A percentile compares a stretch with the other conserved stretches of the same genome.
Conservation (phyloP, 2,888 invertebrate genomes). For the Xestia rhomboidea region DNA sequence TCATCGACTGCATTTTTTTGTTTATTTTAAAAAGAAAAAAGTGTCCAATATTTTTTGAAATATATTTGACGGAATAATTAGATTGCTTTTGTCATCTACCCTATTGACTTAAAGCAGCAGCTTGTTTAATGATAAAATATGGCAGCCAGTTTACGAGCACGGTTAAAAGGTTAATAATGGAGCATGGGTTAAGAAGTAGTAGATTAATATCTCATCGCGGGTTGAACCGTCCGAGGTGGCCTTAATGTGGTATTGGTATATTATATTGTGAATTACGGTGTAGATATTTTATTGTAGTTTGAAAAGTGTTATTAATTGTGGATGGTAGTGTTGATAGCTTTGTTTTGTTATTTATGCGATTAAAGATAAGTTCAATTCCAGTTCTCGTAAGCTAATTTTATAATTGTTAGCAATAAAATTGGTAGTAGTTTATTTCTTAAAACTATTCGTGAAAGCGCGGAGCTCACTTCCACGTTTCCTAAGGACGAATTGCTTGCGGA, state of each 20-base stretch:
- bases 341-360: constrained; percentile 22
- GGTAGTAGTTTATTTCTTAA: background rate
- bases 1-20: too few species aligned
- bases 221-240: constrained; percentile 32
- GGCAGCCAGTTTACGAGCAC: constrained; percentile 46
- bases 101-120: constrained; percentile 35
- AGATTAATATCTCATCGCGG: constrained; percentile 64
- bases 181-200: constrained; percentile 52
- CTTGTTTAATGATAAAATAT: constrained; percentile 57
- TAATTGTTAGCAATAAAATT: background rate
- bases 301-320: constrained; percentile 12
- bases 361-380: too few species aligned
- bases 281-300: constrained; percentile 17
- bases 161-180: constrained; percentile 59
- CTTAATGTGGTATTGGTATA: constrained; percentile 34
- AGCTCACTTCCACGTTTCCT: background rate
- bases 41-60: too few species aligned
- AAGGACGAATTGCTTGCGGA: background rate
- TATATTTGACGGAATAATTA: too few species aligned
- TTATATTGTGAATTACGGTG: constrained; percentile 29
- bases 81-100: too few species aligned
- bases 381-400: background rate
- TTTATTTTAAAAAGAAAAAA: too few species aligned
- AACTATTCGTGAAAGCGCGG: too few species aligned
- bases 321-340: constrained; percentile 4